A percentile compares a stretch with the other conserved stretches of the same genome.
Evolutionary conservation across 2,113 vertebrate genomes (phyloP).

Genomic region (Lagenorhynchus albirostris): DNA sequence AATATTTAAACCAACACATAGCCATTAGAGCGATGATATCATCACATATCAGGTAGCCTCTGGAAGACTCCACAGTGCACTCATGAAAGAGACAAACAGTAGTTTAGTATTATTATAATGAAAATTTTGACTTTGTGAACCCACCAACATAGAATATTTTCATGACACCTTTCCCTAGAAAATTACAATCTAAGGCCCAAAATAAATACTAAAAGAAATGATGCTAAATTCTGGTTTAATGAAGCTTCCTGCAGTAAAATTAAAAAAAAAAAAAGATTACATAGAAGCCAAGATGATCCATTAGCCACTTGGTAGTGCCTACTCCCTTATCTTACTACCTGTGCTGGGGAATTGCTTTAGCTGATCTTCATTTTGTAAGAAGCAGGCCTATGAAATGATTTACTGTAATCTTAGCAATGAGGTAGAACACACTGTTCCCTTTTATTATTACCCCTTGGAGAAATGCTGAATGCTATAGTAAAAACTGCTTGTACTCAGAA

Average conservation of each 20-base stretch:
- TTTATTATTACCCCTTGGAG: neutral
- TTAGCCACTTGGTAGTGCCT: neutral
- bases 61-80: neutral
- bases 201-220: neutral
- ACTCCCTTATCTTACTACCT: neutral
- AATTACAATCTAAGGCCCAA: neutral
- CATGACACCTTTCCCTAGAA: neutral
- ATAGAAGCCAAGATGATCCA: neutral
- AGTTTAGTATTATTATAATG: neutral
- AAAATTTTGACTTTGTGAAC: neutral
- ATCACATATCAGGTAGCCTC: neutral
- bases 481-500: neutral
- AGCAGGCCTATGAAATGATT: neutral
- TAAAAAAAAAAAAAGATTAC: neutral
- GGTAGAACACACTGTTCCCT: neutral
- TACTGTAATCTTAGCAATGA: neutral
- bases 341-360: neutral
- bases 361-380: neutral
- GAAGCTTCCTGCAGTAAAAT: neutral
- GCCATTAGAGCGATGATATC: neutral
- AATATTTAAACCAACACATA: neutral
- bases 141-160: neutral
- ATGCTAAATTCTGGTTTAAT: neutral
- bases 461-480: neutral
- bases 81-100: neutral